Percentiles rank a stretch among this genome's conserved stretches.
phyloP scores from a whole-genome alignment of 2,888 invertebrate species.

The Synergus itoensis region DNA sequence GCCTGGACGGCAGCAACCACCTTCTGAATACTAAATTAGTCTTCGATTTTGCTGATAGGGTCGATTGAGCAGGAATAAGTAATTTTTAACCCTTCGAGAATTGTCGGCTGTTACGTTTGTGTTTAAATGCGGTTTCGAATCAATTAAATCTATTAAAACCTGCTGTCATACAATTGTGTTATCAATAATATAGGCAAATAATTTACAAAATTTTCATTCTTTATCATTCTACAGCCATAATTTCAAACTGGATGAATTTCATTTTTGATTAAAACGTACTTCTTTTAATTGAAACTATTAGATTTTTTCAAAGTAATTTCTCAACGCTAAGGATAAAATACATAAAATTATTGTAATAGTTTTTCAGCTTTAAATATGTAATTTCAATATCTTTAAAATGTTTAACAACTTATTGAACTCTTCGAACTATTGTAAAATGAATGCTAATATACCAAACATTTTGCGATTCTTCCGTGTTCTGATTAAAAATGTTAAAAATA shows the following conservation, averaged over 20 bases:
- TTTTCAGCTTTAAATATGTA: no score
- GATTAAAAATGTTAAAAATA: no score
- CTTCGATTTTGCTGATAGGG: constrained; percentile 59
- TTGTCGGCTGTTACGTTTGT: not conserved
- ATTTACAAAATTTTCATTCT: not conserved
- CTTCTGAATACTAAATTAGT: constrained; percentile 48
- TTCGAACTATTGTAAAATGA: not conserved
- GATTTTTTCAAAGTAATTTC: no score
- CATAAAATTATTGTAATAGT: no score
- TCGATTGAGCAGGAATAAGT: constrained; percentile 44
- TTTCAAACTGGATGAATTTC: no score
- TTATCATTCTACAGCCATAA: not conserved
- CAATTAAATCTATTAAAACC: not conserved
- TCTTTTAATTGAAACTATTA: no score
- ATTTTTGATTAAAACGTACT: no score
- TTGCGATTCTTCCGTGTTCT: not conserved
- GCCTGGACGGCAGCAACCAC: constrained; percentile 48
- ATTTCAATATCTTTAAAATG: no score
- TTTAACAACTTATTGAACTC: not conserved
- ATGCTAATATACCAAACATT: not conserved
- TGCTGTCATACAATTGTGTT: not conserved
- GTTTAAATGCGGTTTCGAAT: not conserved
- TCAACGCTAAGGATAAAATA: no score
- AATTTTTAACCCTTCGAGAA: not conserved
- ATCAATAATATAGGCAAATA: not conserved